Percentiles rank a stretch among this genome's conserved stretches.
These are phyloP conservation scores for Sympetrum striolatum DNA, from an alignment of 2,888 invertebrate species.

Conservation along the genomic window DNA sequence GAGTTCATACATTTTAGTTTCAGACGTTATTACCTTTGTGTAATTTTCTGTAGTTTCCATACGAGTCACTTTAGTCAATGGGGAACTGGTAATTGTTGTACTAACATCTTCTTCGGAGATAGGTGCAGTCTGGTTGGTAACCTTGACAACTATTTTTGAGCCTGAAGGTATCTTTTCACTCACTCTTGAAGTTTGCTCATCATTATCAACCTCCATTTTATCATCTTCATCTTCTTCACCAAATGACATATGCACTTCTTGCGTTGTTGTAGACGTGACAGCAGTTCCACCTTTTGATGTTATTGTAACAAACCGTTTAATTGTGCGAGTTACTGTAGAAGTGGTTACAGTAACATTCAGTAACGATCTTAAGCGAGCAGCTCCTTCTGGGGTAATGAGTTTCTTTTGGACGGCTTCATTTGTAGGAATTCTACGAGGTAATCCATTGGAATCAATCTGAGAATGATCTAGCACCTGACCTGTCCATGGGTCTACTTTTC, in stretches of 20 bases:
- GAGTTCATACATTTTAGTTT: conserved; percentile 76
- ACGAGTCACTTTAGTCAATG: neutral
- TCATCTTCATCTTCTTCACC: conserved; percentile 42
- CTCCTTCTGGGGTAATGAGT: conserved; percentile 86
- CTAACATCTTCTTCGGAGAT: neutral
- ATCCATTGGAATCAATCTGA: neutral
- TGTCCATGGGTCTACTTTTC: conserved; percentile 85
- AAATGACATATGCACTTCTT: conserved; percentile 35
- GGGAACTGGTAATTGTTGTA: neutral
- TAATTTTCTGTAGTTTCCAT: conserved; percentile 18
- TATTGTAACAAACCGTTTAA: conserved; percentile 81
- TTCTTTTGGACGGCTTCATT: conserved; percentile 86
- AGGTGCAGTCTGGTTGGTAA: neutral
- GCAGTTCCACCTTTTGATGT: conserved; percentile 67
- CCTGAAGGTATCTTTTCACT: neutral
- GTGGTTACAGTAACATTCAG: conserved; percentile 87
- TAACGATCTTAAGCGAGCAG: conserved; percentile 82
- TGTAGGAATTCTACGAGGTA: conserved; percentile 73
- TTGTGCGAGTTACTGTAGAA: conserved; percentile 84
- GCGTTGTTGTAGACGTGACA: conserved; percentile 54
- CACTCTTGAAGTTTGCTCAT: neutral
- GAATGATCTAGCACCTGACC: conserved; percentile 77
- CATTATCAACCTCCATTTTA: neutral
- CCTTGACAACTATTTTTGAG: neutral
- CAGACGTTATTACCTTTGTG: conserved; percentile 52